These are phyloP conservation scores for Calidris pygmaea DNA, from an alignment of 2,113 vertebrate species.

Conservation along the genomic window DNA sequence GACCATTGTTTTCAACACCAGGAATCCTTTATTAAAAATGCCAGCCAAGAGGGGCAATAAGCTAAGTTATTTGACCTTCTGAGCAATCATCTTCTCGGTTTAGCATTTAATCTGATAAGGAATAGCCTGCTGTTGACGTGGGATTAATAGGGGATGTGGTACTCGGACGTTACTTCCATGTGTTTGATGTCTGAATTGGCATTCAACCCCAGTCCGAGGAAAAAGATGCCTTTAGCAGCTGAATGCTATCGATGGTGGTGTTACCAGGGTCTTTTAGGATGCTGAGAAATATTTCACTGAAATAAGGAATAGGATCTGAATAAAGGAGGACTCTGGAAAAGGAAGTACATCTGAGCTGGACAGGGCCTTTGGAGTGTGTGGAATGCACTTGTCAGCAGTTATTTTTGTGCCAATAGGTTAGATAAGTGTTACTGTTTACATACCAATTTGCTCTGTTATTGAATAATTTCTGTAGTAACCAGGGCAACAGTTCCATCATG, in stretches of 20 bases:
- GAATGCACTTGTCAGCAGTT: conserved; percentile 67
- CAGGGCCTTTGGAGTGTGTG: conserved; percentile 32
- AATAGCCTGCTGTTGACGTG: background rate
- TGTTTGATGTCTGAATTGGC: background rate
- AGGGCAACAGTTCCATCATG: conserved; percentile 18
- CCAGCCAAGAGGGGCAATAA: background rate
- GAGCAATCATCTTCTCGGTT: background rate
- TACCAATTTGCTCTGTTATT: conserved; percentile 65
- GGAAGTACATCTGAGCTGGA: background rate
- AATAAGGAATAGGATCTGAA: background rate
- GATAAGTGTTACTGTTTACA: conserved; percentile 71
- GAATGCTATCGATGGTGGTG: background rate
- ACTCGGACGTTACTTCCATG: background rate
- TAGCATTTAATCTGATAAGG: background rate
- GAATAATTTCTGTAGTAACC: conserved; percentile 53
- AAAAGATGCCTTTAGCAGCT: background rate
- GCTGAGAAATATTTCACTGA: background rate
- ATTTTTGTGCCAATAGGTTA: conserved; percentile 59
- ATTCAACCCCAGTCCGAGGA: background rate
- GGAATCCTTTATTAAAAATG: background rate
- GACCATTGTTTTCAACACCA: background rate
- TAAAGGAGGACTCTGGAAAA: background rate
- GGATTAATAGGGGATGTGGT: background rate
- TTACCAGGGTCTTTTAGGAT: background rate
- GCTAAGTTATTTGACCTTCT: background rate